Base-by-base conservation (phyloP, 2,888 invertebrate genomes). In the Agrotis ipsilon region DNA sequence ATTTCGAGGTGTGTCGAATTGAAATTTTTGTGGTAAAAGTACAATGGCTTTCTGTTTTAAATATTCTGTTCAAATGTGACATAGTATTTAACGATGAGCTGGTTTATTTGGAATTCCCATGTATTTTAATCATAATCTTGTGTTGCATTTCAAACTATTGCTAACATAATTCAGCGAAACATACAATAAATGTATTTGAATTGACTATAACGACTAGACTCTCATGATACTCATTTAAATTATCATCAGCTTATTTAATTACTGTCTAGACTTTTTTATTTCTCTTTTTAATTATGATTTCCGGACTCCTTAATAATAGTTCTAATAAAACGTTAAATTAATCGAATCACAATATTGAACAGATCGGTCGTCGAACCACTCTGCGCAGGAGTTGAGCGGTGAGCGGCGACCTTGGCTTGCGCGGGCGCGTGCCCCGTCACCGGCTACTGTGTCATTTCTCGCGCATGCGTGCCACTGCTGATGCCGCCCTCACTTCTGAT, bases 301-400 rank as follows among this genome's bases (percentile, higher is more conserved):
- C 16, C 2, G 11, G 18, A 13, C 11, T 21, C 18, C 27, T 51
- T n/a, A 39, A 0, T 0, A 48, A n/a, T 24, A 18, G 5, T 43
- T 7, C 1, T 19, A 45, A 39, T 58, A 54, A 61, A 68, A 52
- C 7, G 61, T 68, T 75, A 67, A 62, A 74, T 76, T 64, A 78
- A 74, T 71, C 73, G 61, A 75, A 66, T 21, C 72, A 68, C 43
- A 75, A 73, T 80, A 81, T 81, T 78, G 75, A 88, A 87, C 84
- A 85, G 83, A 85, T 91, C 89, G 92, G 93, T 92, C 91, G 91
- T 89, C 92, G 94, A 93, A 93, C 93, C 83, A 91, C 86, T 88
- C 79, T 74, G 80, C 81, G 81, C 81, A 81, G 75, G 70, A 85
- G 82, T 72, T 72, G 64, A 64, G 68, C 68, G 85, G 94, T 93